Base-by-base conservation (phyloP, 35 echinoderm and acorn worm species). In the Amphiura filiformis region DNA sequence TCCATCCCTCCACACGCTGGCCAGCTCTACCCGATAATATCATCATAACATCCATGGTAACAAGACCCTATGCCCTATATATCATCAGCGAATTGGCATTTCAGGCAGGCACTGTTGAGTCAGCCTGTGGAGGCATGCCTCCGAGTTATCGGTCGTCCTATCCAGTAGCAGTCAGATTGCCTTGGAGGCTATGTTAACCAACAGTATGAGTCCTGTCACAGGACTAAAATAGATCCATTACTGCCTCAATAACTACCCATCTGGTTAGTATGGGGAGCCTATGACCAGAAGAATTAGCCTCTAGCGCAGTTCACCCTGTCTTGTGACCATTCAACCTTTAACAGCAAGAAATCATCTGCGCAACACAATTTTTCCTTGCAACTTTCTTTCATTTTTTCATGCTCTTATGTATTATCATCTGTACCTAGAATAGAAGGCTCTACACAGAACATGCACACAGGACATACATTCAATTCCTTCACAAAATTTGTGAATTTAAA, bases 11-110 rank as follows among this genome's bases (percentile, higher is more conserved):
- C 61, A 70, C 61, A 23, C 61, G 61, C 61, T 23, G 26, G 61
- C n/a, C n/a, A n/a, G 17, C 26, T 70, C 26, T 13, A 23, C 61
- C 61, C 9, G 61, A 70, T 70, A 70, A 70, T 70, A 70, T 70
- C 61, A 70, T 70, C 61, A 70, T 70, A 70, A 70, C 61, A 70
- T 26, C 61, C 61, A 70, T 70, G 61, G 61, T 70, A 70, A 70
- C 61, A 70, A 70, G 61, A 70, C 61, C 61, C 61, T 70, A 18
- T 70, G 61, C 11, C 61, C 61, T 70, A 70, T 70, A 70, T 70
- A 70, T 70, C 44, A 52, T 52, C 61, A 70, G 61, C 61, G 28
- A 70, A 26, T 70, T 70, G 61, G 61, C 28, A 70, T 70, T 70
- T 70, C 61, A 70, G 28, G 61, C 61, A 70, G 61, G 9, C 26